Base-by-base conservation (phyloP, 2,888 invertebrate genomes). In the Entomobrya proxima region DNA sequence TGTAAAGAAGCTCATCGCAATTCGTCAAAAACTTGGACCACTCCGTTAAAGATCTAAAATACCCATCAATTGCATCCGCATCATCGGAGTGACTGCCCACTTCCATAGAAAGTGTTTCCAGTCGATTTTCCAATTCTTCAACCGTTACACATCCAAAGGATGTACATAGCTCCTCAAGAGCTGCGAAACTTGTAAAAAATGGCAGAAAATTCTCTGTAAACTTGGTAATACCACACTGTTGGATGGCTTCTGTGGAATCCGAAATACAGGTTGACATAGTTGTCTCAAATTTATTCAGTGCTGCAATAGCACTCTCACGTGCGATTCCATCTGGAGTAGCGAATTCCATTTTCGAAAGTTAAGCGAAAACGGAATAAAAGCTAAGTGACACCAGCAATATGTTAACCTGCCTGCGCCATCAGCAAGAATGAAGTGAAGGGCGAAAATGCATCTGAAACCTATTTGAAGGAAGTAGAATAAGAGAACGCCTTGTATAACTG, bases 21-120 rank as follows among this genome's bases (percentile, higher is more conserved):
- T 47, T n/a, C 18, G 67, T 24, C 15, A 90, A 67, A 52, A 90
- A 88, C 9, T 86, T 50, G 18, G 85, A 81, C 86, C 87, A 89
- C 11, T 81, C 74, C 1, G 77, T 78, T 27, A 86, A 85, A 6
- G 50, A 30, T 13, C 76, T 55, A 21, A 87, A 86, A 50, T 88
- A 86, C 3, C 72, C 84, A 47, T 89, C 87, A 13, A 89, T 50
- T 2, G 72, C 77, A 24, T 89, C 89, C 2, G 72, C 47, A 21
- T 86, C 44, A 4, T 67, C 75, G 15, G n/a, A 40, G 11, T 79
- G 44, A 24, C 50, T 55, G 37, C 69, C 58, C 13, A 30, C n/a
- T 9, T 64, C 40, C 64, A 27, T 47, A 0, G 69, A 67, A 2
- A 64, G 32, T 1, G 44, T n/a, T 24, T 84, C 79, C 32, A 86